Conservation (phyloP, 2,113 vertebrate species). For the Nansenia antarctica region DNA sequence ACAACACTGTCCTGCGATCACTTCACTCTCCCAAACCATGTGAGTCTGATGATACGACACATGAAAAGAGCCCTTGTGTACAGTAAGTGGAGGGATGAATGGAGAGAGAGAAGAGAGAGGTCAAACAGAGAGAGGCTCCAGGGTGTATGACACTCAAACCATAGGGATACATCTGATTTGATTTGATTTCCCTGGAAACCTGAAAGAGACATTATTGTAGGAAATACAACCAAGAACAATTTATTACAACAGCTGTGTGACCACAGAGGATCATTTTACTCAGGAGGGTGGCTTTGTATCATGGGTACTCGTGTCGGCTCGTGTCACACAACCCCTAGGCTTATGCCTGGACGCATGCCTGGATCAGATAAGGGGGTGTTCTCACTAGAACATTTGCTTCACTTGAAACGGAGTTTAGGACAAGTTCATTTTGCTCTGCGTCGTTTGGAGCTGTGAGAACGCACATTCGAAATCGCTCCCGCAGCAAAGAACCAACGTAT, state of each 20-base stretch:
- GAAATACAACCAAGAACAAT: background rate
- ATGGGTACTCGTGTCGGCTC: too few species aligned
- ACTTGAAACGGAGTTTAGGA: background rate
- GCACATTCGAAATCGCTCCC: too few species aligned
- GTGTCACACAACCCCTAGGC: too few species aligned
- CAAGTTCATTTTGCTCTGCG: background rate
- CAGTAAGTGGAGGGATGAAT: conserved; percentile 50
- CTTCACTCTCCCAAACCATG: conserved; percentile 66
- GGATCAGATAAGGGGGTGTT: too few species aligned
- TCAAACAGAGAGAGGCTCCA: conserved; percentile 1
- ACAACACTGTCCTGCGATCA: conserved; percentile 45
- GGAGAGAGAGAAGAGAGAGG: conserved; percentile 42
- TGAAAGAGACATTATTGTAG: conserved; percentile 23
- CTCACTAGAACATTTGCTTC: background rate
- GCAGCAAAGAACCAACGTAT: too few species aligned
- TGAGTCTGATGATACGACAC: conserved; percentile 74
- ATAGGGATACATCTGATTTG: background rate
- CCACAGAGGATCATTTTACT: background rate
- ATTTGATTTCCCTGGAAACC: conserved; percentile 33
- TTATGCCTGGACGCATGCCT: too few species aligned
- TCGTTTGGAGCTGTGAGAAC: too few species aligned
- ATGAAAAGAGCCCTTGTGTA: conserved; percentile 78
- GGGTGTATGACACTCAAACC: conserved; percentile 8
- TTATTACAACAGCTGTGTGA: background rate
- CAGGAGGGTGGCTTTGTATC: background rate